Conservation (phyloP, 2,888 invertebrate genomes). For the Morpho helenor region DNA sequence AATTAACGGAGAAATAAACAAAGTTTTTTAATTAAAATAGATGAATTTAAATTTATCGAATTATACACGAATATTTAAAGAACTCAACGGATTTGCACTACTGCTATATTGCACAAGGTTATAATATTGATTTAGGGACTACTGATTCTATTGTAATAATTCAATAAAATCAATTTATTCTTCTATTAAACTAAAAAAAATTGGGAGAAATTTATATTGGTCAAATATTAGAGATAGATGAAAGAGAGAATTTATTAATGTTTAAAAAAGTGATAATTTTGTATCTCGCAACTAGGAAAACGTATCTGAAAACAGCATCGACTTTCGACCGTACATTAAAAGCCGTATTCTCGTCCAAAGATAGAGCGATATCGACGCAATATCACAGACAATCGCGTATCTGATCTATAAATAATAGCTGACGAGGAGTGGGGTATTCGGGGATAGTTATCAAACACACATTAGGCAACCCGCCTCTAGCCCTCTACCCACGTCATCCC, state of each 20-base stretch:
- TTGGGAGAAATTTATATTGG: too few species aligned
- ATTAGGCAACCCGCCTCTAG: conserved; percentile 43
- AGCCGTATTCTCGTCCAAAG: not conserved
- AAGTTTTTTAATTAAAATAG: not conserved
- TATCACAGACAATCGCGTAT: conserved; percentile 19
- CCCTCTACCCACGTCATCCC: conserved; percentile 62
- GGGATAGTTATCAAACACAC: conserved; percentile 60
- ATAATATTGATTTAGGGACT: conserved; percentile 46
- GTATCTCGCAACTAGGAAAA: not conserved
- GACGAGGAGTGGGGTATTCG: conserved; percentile 39
- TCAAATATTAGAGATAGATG: too few species aligned
- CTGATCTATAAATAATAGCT: conserved; percentile 66
- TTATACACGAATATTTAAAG: conserved; percentile 7
- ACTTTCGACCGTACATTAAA: not conserved
- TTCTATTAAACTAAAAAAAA: not conserved
- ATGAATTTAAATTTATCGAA: not conserved
- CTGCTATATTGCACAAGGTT: conserved; percentile 40
- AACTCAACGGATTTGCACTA: conserved; percentile 4
- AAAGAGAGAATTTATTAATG: too few species aligned
- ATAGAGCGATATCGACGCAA: conserved; percentile 15
- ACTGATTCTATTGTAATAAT: not conserved
- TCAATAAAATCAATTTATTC: not conserved
- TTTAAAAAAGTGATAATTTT: too few species aligned
- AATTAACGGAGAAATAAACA: too few species aligned
- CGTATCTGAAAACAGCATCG: too few species aligned